Percentiles rank a stretch among this genome's conserved stretches.
Conservation (phyloP, 1,140 invertebrate species). For the Adelges cooleyi region DNA sequence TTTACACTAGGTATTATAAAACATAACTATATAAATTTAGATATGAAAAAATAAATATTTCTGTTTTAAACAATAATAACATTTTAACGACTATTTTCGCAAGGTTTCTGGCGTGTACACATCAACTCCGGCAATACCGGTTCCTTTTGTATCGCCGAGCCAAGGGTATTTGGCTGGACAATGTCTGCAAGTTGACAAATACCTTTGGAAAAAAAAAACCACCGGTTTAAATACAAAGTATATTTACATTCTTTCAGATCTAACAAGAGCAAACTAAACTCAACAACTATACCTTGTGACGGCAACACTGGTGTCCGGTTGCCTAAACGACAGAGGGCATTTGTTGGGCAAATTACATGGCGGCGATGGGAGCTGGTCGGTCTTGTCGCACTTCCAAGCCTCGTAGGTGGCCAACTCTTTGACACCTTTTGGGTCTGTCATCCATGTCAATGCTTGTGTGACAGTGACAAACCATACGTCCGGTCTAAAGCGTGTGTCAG, state of each 20-base stretch:
- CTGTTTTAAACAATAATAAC: neutral
- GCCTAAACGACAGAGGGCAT: slow-evolving; percentile 69
- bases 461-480: slow-evolving; percentile 84
- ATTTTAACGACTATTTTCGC: neutral
- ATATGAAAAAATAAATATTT: slow-evolving; percentile 14
- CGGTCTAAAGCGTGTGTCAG: slow-evolving; percentile 45
- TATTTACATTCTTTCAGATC: neutral
- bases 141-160: slow-evolving; percentile 72
- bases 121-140: slow-evolving; percentile 61
- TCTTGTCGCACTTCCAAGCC: slow-evolving; percentile 67
- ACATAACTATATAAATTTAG: neutral
- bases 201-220: slow-evolving; percentile 41
- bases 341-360: slow-evolving; percentile 74
- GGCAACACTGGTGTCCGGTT: slow-evolving; percentile 59
- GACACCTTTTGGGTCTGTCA: slow-evolving; percentile 68
- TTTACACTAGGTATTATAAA: no score
- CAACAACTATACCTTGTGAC: slow-evolving; percentile 52
- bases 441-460: slow-evolving; percentile 82
- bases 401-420: slow-evolving; percentile 60
- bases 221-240: neutral
- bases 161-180: slow-evolving; percentile 80
- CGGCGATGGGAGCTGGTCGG: slow-evolving; percentile 51
- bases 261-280: neutral
- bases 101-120: slow-evolving; percentile 65
- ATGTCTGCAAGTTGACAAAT: slow-evolving; percentile 75